Evolutionary conservation across 2,113 vertebrate species (phyloP).

Genomic region (Thermophis baileyi): DNA sequence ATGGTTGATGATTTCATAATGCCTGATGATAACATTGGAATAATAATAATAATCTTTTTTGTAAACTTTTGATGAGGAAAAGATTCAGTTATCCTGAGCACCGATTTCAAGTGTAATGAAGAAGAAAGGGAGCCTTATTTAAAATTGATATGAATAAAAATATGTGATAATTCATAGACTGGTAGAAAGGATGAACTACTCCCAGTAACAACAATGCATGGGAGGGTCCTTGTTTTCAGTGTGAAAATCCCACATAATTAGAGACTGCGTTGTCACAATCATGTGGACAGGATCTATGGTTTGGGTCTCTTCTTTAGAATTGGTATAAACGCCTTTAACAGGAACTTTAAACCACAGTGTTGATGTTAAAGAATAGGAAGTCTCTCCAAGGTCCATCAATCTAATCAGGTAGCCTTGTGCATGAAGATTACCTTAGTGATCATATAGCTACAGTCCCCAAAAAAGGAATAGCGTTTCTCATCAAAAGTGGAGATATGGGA

Average conservation of each 20-base stretch:
- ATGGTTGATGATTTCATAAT: background rate
- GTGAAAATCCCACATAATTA: background rate
- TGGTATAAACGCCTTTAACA: background rate
- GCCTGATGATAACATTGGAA: background rate
- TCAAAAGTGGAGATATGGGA: slow-evolving; percentile 77
- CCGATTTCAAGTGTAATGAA: background rate
- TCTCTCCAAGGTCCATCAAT: background rate
- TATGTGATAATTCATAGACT: background rate
- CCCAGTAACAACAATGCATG: background rate
- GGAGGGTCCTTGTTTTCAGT: background rate
- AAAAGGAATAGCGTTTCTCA: slow-evolving; percentile 68
- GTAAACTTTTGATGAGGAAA: background rate
- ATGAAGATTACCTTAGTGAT: slow-evolving; percentile 69
- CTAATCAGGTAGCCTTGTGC: background rate
- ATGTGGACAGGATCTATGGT: background rate
- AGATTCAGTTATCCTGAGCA: background rate
- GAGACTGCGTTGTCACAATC: background rate
- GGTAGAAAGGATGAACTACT: background rate
- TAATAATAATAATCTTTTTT: background rate
- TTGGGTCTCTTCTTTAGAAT: background rate
- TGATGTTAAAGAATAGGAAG: background rate
- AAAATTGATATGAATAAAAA: background rate
- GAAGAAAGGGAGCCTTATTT: background rate
- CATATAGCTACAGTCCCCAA: slow-evolving; percentile 77
- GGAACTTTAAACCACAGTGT: background rate